Conservation (phyloP, 2,113 vertebrate species). For the Arenaria interpres region DNA sequence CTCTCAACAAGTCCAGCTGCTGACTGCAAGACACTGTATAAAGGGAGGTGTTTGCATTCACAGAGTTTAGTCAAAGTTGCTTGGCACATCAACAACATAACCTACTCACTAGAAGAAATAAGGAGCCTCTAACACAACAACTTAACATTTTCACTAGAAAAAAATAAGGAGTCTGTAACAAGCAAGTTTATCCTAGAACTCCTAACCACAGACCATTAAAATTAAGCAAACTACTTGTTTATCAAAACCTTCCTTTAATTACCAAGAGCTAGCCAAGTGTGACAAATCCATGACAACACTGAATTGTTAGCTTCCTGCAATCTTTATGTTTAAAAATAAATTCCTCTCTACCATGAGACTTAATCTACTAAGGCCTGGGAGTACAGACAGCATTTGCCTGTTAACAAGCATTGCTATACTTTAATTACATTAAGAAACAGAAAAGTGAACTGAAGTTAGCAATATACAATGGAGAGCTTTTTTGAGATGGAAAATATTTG, state of each 20-base stretch:
- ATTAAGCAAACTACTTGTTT: conserved; percentile 27
- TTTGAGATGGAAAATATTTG: background rate
- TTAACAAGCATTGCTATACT: background rate
- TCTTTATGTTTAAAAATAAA: conserved; percentile 1
- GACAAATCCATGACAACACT: background rate
- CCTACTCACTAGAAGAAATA: background rate
- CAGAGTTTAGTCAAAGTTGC: background rate
- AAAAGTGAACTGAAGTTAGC: background rate
- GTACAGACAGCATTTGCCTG: background rate
- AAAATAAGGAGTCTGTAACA: background rate
- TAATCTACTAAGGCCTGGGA: background rate
- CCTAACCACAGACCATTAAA: background rate
- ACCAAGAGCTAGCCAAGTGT: background rate
- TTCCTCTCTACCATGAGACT: background rate
- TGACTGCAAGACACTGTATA: background rate
- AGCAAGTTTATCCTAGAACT: background rate
- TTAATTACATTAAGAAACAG: background rate
- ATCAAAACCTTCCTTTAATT: conserved; percentile 20
- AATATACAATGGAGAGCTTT: background rate
- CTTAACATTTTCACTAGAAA: background rate
- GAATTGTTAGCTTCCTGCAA: background rate
- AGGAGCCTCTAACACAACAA: background rate
- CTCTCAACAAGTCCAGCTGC: accelerated
- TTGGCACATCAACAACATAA: background rate
- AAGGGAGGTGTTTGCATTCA: background rate